Base-by-base conservation (phyloP, 2,888 invertebrate genomes). In the Chorisops tibialis region DNA sequence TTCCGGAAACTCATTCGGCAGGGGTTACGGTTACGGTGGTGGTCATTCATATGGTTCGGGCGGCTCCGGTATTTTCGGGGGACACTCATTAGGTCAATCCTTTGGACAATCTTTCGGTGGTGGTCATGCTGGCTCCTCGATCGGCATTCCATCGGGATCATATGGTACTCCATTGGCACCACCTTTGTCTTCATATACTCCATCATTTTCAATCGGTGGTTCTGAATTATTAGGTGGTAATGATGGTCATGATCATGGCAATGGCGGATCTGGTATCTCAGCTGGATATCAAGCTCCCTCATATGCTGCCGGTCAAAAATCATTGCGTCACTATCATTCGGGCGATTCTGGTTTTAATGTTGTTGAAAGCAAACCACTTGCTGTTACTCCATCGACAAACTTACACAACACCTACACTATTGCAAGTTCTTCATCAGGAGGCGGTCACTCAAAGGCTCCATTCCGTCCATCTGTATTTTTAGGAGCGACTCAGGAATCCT, bases 391-490 rank as follows among this genome's bases (percentile, higher is more conserved):
- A 62, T 16, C 41, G 1, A 18, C 51, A 19, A 24, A 24, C n/a
- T 22, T 61, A 4, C 61, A 61, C 19, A 61, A 51, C 4, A 41
- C 51, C 19, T 61, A 48, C 35, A 30, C 7, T 9, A 9, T 9
- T 2, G 7, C 30, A 9, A 21, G 43, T 18, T 30, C 61, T 43
- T 61, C 61, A n/a, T 30, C 49, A 39, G 18, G 18, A 12, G 14
- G 47, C 4, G 66, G 65, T 18, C 51, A 62, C 11, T 67, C 60
- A 9, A 70, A 73, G 62, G 71, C 72, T 1, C 75, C 76, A 0
- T 77, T 76, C 62, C 74, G 73, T 58, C 76, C 77, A n/a, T 76
- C 76, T 18, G 69, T 71, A 16, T 77, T 76, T 43, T 62, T 77
- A 37, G 76, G 75, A 3, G 71, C 73, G 61, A 73, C 72, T 37